Conservation (phyloP, 2,888 invertebrate genomes). For the Mythimna loreyi region DNA sequence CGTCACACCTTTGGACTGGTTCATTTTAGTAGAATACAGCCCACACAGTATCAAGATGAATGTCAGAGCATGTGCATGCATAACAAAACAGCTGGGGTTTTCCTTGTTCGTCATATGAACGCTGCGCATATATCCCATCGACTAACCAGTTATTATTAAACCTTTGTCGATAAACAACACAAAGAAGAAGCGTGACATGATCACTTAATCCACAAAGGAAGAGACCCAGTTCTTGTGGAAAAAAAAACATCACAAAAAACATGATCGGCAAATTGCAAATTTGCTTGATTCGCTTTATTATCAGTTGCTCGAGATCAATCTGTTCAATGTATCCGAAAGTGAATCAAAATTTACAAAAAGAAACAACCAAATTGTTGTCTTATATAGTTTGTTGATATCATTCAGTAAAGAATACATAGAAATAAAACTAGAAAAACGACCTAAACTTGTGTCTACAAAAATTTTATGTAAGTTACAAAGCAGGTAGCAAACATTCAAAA, state of each 20-base stretch:
- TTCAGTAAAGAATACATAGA: background rate
- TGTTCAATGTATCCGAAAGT: background rate
- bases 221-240: background rate
- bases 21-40: constrained; percentile 31
- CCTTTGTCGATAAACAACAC: constrained; percentile 33
- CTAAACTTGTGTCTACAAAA: background rate
- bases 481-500: background rate
- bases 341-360: constrained; percentile 10
- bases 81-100: constrained; percentile 58
- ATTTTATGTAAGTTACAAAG: background rate
- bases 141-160: constrained; percentile 41
- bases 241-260: background rate
- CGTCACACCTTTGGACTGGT: constrained; percentile 27
- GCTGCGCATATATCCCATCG: constrained; percentile 47
- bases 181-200: constrained; percentile 33
- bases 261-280: background rate
- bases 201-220: constrained; percentile 11
- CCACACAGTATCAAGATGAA: constrained; percentile 40
- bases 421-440: background rate
- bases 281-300: background rate
- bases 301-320: background rate
- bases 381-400: background rate
- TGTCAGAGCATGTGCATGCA: constrained; percentile 40
- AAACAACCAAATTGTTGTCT: background rate
- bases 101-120: constrained; percentile 60